Evolutionary conservation across 2,888 invertebrate species (phyloP).

Genomic region (Drosophila formosana): DNA sequence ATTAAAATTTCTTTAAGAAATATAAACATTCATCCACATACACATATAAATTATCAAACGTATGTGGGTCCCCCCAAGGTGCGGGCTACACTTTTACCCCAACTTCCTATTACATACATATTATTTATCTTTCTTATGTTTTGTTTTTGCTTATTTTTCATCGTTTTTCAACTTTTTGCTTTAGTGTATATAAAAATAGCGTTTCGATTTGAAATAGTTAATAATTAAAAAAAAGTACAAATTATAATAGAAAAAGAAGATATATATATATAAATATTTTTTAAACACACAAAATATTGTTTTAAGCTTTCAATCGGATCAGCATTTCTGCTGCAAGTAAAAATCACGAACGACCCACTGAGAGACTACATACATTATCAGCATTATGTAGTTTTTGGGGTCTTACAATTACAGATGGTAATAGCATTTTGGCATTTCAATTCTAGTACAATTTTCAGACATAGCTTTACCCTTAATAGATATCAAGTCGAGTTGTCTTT

Average conservation of each 20-base stretch:
- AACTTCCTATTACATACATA: conserved; percentile 36
- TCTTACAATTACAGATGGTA: conserved; percentile 47
- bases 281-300: conserved; percentile 46
- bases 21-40: conserved; percentile 82
- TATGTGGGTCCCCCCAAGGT: conserved; percentile 53
- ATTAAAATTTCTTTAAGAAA: conserved; percentile 85
- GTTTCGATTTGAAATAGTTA: conserved; percentile 58
- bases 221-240: conserved; percentile 55
- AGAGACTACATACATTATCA: conserved; percentile 49
- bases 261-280: conserved; percentile 31
- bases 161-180: not conserved
- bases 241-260: conserved; percentile 19
- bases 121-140: conserved; percentile 6
- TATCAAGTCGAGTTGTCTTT: conserved; percentile 24
- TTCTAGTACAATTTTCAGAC: conserved; percentile 44
- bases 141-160: conserved; percentile 4
- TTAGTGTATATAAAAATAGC: conserved; percentile 69
- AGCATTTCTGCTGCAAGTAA: conserved; percentile 26
- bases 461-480: conserved; percentile 17
- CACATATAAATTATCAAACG: conserved; percentile 67
- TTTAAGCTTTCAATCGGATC: conserved; percentile 36
- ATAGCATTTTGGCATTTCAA: conserved; percentile 58
- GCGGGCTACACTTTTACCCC: conserved; percentile 29
- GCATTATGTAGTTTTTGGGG: conserved; percentile 34
- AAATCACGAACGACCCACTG: conserved; percentile 49